A percentile compares a stretch with the other conserved stretches of the same genome.
Conservation (phyloP, 2,888 invertebrate species). For the Lucinisca nassula region DNA sequence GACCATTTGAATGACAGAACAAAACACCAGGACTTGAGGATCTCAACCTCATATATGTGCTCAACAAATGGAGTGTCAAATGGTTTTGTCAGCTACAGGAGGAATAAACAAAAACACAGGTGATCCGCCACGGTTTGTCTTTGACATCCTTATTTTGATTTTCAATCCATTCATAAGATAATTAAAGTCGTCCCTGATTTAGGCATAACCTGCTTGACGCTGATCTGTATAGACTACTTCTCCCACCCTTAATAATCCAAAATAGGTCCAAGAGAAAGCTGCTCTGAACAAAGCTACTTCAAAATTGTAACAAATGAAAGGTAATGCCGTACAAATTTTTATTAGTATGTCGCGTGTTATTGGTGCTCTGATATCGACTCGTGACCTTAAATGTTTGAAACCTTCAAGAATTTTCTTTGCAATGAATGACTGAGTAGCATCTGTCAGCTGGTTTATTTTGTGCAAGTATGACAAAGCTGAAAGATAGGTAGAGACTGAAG, state of each 20-base stretch:
- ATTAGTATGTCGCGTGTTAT: background rate
- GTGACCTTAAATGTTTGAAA: background rate
- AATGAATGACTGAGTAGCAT: background rate
- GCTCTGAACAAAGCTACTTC: background rate
- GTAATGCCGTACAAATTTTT: background rate
- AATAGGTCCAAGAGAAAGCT: background rate
- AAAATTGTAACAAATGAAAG: background rate
- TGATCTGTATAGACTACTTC: background rate
- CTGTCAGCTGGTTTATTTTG: background rate
- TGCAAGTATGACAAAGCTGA: background rate
- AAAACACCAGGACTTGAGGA: background rate
- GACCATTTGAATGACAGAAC: conserved; percentile 8
- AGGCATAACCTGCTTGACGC: background rate
- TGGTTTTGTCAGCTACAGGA: background rate
- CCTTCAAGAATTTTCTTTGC: conserved; percentile 3
- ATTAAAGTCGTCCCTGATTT: background rate
- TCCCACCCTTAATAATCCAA: background rate
- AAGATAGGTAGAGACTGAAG: background rate
- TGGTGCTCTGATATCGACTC: background rate
- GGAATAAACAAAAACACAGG: background rate
- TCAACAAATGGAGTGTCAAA: background rate
- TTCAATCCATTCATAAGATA: background rate
- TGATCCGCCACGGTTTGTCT: background rate
- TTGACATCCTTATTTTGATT: background rate
- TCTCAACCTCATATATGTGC: background rate